phyloP scores from a whole-genome alignment of 2,113 vertebrate genomes.

The Vulpes vulpes region DNA sequence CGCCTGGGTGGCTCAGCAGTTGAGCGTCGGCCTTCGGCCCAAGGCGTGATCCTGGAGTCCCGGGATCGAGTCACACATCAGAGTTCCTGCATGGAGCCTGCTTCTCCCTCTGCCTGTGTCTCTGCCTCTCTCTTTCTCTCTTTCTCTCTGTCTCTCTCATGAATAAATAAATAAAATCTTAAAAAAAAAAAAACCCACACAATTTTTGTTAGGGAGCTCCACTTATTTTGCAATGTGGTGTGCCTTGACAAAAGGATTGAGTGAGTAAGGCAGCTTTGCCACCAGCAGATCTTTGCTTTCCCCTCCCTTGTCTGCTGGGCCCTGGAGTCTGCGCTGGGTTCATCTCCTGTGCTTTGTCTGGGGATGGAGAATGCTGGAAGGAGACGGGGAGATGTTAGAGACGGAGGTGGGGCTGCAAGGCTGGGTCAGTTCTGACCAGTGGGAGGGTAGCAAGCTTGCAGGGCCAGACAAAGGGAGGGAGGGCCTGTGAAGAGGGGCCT shows the following conservation, averaged over 20 bases:
- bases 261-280: accelerated
- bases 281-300: neutral
- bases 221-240: neutral
- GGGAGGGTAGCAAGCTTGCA: neutral
- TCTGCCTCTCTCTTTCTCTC: too few species aligned
- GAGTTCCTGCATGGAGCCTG: too few species aligned
- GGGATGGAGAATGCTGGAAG: neutral
- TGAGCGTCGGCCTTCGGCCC: too few species aligned
- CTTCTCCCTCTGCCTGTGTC: too few species aligned
- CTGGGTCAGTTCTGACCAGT: neutral
- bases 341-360: neutral
- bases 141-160: too few species aligned
- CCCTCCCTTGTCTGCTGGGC: neutral
- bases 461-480: neutral
- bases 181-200: too few species aligned
- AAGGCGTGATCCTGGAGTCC: too few species aligned
- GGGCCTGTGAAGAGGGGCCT: neutral
- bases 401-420: neutral
- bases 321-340: neutral
- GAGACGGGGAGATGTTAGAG: neutral
- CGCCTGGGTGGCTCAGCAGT: too few species aligned
- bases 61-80: too few species aligned
- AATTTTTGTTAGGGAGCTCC: neutral
- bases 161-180: too few species aligned
- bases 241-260: neutral